Evolutionary conservation across 2,113 vertebrate species (phyloP), one percentile per base, ranked within the genome.

Genomic region (Sinocyclocheilus maitianheensis): DNA sequence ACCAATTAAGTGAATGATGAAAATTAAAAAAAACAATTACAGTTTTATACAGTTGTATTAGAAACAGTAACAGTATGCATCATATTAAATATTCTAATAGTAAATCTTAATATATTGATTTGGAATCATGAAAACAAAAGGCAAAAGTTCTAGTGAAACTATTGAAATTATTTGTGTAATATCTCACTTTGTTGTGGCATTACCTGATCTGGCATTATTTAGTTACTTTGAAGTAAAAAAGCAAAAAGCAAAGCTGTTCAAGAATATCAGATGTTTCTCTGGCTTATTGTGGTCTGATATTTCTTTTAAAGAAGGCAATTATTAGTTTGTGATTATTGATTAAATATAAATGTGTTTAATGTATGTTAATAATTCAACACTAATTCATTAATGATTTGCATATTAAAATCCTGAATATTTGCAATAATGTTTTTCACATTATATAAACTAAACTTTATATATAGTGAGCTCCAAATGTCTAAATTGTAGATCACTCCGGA

Each of bases 161-260:
- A 24, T 60, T 80, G 46, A 69, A 82, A 34, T 55, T 2, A 82
- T 71, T 43, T 67, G 62, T 67, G 13, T 48, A 81, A 81, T 67
- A 67, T 71, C 1, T 71, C 63, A 71, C 80, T 82, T 77, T 87
- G 69, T 81, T 81, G 86, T 89, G 86, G 88, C 69, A 67, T 84
- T 67, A 69, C 78, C 37, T 76, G 51, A 88, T 87, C 24, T 34
- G 5, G 77, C 18, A 58, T 79, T 85, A 82, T 78, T 67, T 5
- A 40, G 30, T 51, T 34, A 53, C 83, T 89, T 89, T 89, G 82
- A 89, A 85, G 83, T 11, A 69, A 80, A 76, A 67, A 79, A 40
- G 46, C 18, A 30, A 34, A 62, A 53, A 51, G 83, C 34, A 89
- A 79, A 43, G 16, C 2, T 71, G 7, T 60, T 51, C 30, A 26